Base-by-base conservation (phyloP, 92 coral and sea anemone genomes). In the Hydrozoanthus gracilis region DNA sequence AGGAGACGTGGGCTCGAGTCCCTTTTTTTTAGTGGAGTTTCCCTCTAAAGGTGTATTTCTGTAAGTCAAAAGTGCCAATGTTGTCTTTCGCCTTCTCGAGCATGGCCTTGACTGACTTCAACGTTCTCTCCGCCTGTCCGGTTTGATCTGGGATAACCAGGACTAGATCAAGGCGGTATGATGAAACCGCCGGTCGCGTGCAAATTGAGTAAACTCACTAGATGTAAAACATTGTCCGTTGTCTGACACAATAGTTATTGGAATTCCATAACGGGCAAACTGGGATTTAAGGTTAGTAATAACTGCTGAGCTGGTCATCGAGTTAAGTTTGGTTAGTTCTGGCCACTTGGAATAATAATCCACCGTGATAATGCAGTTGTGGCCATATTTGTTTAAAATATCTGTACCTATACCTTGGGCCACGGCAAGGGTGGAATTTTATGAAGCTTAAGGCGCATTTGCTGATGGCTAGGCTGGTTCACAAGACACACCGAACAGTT, bases 301-400 rank as follows among this genome's bases (percentile, higher is more conserved):
- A 14, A 72, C 77, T 72, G 82, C 85, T 72, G 90, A 60, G 75
- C 93, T 87, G 71, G 90, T 87, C 82, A 68, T 60, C 14, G 87
- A 86, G 46, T 54, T 17, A 39, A 86, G 77, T 67, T 78, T 56
- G 18, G 88, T 73, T n/a, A 72, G 77, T 46, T 72, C 77, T 4
- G 55, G 77, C 77, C 55, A 44, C 8, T 69, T 69, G 8, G 74
- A 69, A 6, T 69, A 69, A 69, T 35, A 69, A 27, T 69, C 74
- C 47, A 72, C 77, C 44, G 8, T 46, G 77, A 46, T 45, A 15
- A 72, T 72, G 54, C 14, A 72, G 77, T 72, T 72, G 77, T 72
- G 17, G 46, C 77, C 77, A 45, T 46, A 12, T 48, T 72, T 46
- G 55, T 72, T 17, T 6, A 46, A 72, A 72, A 44, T 46, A 45